These are phyloP conservation scores for Trilocha varians DNA, from an alignment of 2,888 invertebrate species.

Conservation along the genomic window DNA sequence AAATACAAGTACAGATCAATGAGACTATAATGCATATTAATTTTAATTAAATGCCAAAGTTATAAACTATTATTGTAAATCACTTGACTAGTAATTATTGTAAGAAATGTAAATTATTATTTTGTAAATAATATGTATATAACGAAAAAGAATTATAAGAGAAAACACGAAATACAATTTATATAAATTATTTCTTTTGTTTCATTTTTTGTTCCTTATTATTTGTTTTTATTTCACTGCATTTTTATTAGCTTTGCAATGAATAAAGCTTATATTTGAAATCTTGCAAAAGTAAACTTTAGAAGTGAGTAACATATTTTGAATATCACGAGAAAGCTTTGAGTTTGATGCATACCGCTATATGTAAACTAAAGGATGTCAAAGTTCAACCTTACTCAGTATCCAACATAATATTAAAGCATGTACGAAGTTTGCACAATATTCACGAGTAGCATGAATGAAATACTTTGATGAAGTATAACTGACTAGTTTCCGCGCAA, in stretches of 20 bases:
- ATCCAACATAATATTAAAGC: too few species aligned
- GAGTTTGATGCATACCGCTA: too few species aligned
- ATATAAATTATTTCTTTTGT: constrained; percentile 66
- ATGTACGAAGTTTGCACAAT: too few species aligned
- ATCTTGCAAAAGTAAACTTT: too few species aligned
- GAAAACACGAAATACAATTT: constrained; percentile 59
- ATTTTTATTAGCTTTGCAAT: constrained; percentile 10
- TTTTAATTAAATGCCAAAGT: constrained; percentile 53
- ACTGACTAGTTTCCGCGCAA: too few species aligned
- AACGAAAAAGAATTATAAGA: constrained; percentile 41
- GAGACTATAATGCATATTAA: constrained; percentile 25
- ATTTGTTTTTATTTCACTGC: constrained; percentile 11
- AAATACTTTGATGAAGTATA: too few species aligned
- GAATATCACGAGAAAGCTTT: too few species aligned
- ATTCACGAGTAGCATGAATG: too few species aligned
- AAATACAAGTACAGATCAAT: constrained; percentile 20
- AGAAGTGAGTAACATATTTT: too few species aligned
- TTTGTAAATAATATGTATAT: constrained; percentile 62
- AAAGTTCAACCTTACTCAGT: too few species aligned
- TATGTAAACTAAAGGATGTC: too few species aligned
- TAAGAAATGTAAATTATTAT: constrained; percentile 57
- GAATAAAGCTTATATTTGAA: not conserved
- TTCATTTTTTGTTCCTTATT: constrained; percentile 48
- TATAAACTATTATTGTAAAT: constrained; percentile 61
- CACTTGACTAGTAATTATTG: constrained; percentile 51